Conservation (phyloP, 2,888 invertebrate species). For the Caenorhabditis wallacei region DNA sequence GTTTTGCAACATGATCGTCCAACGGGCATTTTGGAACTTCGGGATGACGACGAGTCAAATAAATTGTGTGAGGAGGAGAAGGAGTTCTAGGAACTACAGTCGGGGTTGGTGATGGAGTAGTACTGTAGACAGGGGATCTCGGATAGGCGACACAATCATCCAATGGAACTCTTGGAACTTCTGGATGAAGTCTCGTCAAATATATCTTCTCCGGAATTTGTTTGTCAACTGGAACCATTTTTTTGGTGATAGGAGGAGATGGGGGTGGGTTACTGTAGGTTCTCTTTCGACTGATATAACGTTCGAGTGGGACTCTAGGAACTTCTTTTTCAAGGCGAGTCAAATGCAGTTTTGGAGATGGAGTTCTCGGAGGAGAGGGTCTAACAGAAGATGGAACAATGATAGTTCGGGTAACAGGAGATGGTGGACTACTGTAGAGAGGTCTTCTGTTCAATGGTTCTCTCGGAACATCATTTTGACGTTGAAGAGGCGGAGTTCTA, state of each 20-base stretch:
- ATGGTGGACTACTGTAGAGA: slow-evolving; percentile 18
- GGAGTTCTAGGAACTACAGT: background rate
- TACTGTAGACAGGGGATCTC: slow-evolving; percentile 9
- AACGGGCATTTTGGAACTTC: slow-evolving; percentile 6
- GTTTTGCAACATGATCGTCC: slow-evolving; percentile 12
- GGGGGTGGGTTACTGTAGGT: background rate
- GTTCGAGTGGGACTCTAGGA: background rate
- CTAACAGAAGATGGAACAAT: background rate
- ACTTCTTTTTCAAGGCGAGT: slow-evolving; percentile 1
- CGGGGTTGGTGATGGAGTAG: background rate
- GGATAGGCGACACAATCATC: slow-evolving; percentile 1
- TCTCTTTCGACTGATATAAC: background rate
- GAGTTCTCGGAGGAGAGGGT: slow-evolving; percentile 3
- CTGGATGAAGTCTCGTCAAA: slow-evolving; percentile 10
- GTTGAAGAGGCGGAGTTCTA: background rate
- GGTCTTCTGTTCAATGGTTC: slow-evolving; percentile 9
- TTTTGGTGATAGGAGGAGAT: background rate
- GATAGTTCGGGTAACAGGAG: background rate
- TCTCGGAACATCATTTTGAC: slow-evolving; percentile 16
- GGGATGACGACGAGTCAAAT: background rate
- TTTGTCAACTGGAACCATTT: background rate
- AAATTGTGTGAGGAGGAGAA: background rate
- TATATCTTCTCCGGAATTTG: background rate
- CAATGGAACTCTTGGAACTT: slow-evolving; percentile 20
- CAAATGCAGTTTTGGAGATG: slow-evolving; percentile 6